These are phyloP conservation scores for Deroplatys truncata DNA, from an alignment of 2,888 invertebrate genomes.

Conservation along the genomic window DNA sequence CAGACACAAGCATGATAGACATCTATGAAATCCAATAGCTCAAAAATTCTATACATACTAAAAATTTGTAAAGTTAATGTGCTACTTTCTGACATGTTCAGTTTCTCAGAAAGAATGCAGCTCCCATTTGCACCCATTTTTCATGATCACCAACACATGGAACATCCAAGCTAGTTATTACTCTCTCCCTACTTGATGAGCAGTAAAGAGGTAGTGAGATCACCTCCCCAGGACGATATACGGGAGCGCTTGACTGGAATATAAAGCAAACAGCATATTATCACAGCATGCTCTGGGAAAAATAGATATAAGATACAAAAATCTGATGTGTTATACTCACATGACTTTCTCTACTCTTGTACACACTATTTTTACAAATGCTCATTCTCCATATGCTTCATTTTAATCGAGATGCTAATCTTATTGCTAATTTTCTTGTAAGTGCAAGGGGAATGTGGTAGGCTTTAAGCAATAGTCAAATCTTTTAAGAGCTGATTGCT, in stretches of 20 bases:
- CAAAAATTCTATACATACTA: background rate
- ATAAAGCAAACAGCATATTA: background rate
- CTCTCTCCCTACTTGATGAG: conserved; percentile 48
- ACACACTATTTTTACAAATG: no score
- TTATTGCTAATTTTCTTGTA: no score
- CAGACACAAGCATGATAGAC: background rate
- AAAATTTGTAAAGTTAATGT: no score
- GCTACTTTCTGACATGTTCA: background rate
- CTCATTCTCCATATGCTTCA: no score
- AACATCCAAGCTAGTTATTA: conserved; percentile 50
- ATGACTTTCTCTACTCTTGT: no score
- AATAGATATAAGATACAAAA: no score
- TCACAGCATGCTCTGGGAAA: no score
- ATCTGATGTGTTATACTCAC: no score
- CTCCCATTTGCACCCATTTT: conserved; percentile 60
- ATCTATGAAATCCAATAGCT: background rate
- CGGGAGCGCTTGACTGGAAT: conserved; percentile 13
- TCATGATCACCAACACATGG: conserved; percentile 49
- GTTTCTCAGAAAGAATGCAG: conserved; percentile 56
- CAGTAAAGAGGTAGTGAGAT: conserved; percentile 51
- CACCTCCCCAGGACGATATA: conserved; percentile 4
- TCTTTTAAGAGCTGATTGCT: no score
- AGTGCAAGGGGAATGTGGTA: no score
- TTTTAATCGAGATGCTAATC: no score
- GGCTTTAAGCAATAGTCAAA: no score